phyloP scores from a whole-genome alignment of 2,113 vertebrate species.

The Nibea albiflora region DNA sequence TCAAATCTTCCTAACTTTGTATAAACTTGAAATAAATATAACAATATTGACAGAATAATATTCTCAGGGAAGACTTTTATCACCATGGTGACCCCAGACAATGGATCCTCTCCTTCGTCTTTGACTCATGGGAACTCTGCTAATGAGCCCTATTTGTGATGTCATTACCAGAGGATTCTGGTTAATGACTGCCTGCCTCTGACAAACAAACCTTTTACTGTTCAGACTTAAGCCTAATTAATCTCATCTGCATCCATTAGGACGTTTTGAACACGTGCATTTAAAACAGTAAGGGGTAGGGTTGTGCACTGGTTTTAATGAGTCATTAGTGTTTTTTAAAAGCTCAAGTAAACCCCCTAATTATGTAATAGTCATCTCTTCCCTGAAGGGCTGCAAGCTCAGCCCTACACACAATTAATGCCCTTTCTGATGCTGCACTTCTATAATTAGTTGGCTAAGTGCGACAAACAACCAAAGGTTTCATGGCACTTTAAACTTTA shows the following conservation, averaged over 20 bases:
- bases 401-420: not conserved
- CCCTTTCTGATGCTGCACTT: not conserved
- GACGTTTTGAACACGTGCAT: slow-evolving; percentile 37
- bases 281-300: slow-evolving; percentile 56
- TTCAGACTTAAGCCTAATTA: slow-evolving; percentile 75
- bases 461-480: slow-evolving; percentile 12
- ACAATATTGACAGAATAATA: slow-evolving; percentile 22
- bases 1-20: not conserved
- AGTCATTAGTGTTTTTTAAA: slow-evolving; percentile 53
- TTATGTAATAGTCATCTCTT: slow-evolving; percentile 28
- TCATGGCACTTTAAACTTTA: slow-evolving; percentile 4
- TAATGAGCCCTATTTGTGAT: slow-evolving; percentile 74
- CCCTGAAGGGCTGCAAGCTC: not conserved
- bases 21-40: not conserved
- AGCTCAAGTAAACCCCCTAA: slow-evolving; percentile 32
- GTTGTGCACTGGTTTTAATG: slow-evolving; percentile 46
- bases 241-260: slow-evolving; percentile 73
- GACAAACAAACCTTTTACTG: slow-evolving; percentile 75
- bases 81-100: slow-evolving; percentile 51
- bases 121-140: slow-evolving; percentile 58
- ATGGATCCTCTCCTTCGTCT: slow-evolving; percentile 45
- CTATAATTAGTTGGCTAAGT: slow-evolving; percentile 13
- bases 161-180: slow-evolving; percentile 67
- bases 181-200: slow-evolving; percentile 67
- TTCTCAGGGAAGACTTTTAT: slow-evolving; percentile 36